These are phyloP conservation scores for Drosophila aff. DNA, from an alignment of 1,140 invertebrate genomes.

Conservation along the genomic window DNA sequence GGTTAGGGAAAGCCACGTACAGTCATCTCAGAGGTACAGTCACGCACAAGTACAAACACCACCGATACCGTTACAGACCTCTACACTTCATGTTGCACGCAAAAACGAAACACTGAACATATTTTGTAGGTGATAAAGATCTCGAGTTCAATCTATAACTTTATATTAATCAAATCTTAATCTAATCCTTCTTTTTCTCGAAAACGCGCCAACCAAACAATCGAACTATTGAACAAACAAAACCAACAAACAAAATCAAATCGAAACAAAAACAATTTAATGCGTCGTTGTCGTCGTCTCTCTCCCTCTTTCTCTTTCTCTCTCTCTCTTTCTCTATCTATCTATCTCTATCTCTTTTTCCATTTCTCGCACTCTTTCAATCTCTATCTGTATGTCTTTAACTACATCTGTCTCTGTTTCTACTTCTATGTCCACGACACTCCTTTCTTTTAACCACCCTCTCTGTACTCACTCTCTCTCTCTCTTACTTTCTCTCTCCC, in stretches of 20 bases:
- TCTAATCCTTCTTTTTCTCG: slow-evolving; percentile 63
- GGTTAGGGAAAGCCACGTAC: slow-evolving; percentile 37
- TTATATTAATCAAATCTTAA: slow-evolving; percentile 62
- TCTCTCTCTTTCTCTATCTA: slow-evolving; percentile 13
- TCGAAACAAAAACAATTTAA: slow-evolving; percentile 37
- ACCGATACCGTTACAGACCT: slow-evolving; percentile 27
- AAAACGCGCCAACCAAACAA: slow-evolving; percentile 53
- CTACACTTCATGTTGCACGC: slow-evolving; percentile 43
- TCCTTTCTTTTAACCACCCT: slow-evolving; percentile 25
- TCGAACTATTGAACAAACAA: slow-evolving; percentile 41
- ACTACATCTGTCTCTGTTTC: slow-evolving; percentile 38
- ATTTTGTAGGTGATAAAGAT: slow-evolving; percentile 45
- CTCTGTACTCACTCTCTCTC: slow-evolving; percentile 4
- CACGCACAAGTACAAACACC: slow-evolving; percentile 56
- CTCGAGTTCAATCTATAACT: slow-evolving; percentile 64
- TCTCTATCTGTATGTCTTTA: slow-evolving; percentile 19
- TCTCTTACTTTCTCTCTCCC: slow-evolving; percentile 15
- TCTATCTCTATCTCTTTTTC: slow-evolving; percentile 22
- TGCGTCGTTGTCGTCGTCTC: slow-evolving; percentile 54
- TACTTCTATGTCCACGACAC: slow-evolving; percentile 16
- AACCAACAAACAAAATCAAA: slow-evolving; percentile 37
- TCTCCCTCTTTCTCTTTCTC: slow-evolving; percentile 23
- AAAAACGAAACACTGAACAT: slow-evolving; percentile 43
- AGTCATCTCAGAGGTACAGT: slow-evolving; percentile 52
- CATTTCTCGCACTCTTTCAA: slow-evolving; percentile 10